Conservation (phyloP, 2,797 vertebrate genomes). For the Pseudochirops corinnae region DNA sequence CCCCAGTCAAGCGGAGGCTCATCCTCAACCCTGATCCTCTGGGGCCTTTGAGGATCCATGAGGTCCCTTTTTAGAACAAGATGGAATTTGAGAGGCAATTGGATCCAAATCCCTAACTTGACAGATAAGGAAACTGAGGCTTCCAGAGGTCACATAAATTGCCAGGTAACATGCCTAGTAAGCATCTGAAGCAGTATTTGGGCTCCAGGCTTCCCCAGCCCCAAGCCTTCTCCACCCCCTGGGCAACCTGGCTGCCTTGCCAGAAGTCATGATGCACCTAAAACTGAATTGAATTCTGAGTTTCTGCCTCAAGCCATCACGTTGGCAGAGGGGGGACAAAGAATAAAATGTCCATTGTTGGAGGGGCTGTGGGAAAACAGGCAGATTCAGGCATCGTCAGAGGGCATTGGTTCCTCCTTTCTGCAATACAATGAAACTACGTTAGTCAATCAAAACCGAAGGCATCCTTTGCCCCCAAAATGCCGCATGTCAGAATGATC, state of each 20-base stretch:
- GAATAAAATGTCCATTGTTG: background rate
- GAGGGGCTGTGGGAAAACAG: background rate
- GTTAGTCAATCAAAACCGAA: background rate
- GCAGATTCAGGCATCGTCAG: fast-evolving
- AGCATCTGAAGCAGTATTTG: background rate
- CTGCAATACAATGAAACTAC: background rate
- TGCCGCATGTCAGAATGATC: background rate
- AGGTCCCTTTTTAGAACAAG: background rate
- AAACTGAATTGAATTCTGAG: background rate
- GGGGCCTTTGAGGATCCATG: background rate
- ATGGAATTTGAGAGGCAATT: background rate
- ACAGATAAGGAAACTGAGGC: background rate
- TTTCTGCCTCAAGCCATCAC: background rate
- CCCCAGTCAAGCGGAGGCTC: too few species aligned
- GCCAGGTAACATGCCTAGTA: background rate
- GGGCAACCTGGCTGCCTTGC: too few species aligned
- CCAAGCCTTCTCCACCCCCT: too few species aligned
- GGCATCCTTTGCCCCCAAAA: background rate
- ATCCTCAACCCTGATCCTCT: too few species aligned
- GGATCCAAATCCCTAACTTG: background rate
- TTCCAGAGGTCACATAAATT: background rate
- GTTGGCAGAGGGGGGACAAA: background rate
- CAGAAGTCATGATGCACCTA: too few species aligned
- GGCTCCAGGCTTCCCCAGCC: too few species aligned
- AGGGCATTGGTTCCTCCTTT: background rate